Conservation (phyloP, 2,888 invertebrate species). For the Caenorhabditis sulstoni region DNA sequence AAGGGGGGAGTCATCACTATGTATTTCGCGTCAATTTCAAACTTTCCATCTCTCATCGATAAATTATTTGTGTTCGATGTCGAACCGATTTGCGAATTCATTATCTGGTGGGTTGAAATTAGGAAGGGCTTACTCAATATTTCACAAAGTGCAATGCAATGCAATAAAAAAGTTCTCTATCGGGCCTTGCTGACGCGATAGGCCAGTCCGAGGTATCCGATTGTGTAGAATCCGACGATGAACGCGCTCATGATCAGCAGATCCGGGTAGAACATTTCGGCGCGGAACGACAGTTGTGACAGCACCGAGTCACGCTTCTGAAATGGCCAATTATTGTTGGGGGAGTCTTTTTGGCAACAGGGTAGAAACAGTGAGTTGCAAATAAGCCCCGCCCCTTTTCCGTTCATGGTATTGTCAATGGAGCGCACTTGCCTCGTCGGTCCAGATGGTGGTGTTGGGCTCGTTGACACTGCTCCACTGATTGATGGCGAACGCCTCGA, state of each 20-base stretch:
- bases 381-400: not conserved
- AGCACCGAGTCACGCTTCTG: slow-evolving; percentile 60
- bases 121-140: too few relatives aligned
- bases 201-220: slow-evolving; percentile 76
- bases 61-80: too few relatives aligned
- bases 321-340: too few relatives aligned
- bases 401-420: not conserved
- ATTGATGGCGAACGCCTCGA: slow-evolving; percentile 82
- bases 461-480: slow-evolving; percentile 73
- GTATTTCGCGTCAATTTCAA: too few relatives aligned
- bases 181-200: slow-evolving; percentile 69
- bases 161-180: slow-evolving; percentile 14
- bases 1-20: too few relatives aligned
- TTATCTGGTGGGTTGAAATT: too few relatives aligned
- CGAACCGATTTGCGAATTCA: too few relatives aligned
- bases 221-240: slow-evolving; percentile 73
- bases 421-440: too few relatives aligned
- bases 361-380: not conserved
- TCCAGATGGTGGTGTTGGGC: slow-evolving; percentile 57
- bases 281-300: slow-evolving; percentile 69
- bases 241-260: slow-evolving; percentile 70
- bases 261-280: slow-evolving; percentile 72
- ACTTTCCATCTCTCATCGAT: too few relatives aligned
- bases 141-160: too few relatives aligned
- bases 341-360: not conserved